Evolutionary conservation across 2,113 vertebrate genomes (phyloP).

Genomic region (Parotia lawesii): DNA sequence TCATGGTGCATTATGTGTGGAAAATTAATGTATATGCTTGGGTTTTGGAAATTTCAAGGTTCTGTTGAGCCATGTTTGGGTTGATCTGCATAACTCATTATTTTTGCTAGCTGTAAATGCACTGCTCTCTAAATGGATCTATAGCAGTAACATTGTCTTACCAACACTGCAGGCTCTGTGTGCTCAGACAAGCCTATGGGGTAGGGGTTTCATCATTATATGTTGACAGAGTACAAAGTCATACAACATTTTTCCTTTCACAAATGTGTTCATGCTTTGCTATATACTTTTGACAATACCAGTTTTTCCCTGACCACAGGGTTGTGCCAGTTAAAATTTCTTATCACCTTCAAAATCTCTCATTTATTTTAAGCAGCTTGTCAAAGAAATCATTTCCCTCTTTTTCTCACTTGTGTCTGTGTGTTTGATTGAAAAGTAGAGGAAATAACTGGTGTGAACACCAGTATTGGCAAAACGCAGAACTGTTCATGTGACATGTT

Average conservation of each 20-base stretch:
- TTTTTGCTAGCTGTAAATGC: neutral
- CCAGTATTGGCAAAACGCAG: neutral
- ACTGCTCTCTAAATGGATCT: neutral
- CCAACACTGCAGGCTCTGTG: neutral
- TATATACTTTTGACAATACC: neutral
- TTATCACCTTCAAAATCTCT: neutral
- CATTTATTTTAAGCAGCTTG: slow-evolving; percentile 23
- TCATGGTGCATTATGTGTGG: neutral
- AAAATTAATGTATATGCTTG: neutral
- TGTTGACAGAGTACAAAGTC: neutral
- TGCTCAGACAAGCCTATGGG: neutral
- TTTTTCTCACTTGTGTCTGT: slow-evolving; percentile 13
- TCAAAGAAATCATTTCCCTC: neutral
- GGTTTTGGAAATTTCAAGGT: neutral
- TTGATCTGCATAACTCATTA: neutral
- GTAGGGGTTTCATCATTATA: neutral
- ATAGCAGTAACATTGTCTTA: neutral
- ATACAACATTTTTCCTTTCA: neutral
- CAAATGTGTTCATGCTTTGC: neutral
- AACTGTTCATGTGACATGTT: neutral
- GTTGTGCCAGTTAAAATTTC: neutral
- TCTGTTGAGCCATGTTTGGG: neutral
- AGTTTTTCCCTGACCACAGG: neutral
- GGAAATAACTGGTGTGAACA: slow-evolving; percentile 1
- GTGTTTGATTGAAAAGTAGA: slow-evolving; percentile 9